A percentile compares a stretch with the other conserved stretches of the same genome.
Conservation (phyloP, 2,888 invertebrate genomes). For the Muschampia plurimacula region DNA sequence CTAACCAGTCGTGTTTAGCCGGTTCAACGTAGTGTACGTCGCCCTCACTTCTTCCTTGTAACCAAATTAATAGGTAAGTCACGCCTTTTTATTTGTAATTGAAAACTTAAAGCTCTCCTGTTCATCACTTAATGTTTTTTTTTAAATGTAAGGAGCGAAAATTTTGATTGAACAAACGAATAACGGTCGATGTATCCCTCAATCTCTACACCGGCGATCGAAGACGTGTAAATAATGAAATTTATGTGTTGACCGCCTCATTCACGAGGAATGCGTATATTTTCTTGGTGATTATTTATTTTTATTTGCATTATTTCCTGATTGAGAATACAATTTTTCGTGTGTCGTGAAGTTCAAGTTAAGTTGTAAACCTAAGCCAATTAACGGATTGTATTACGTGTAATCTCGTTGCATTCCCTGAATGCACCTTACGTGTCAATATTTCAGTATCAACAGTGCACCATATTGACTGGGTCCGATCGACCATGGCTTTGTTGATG, state of each 20-base stretch:
- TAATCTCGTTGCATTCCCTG: conserved; percentile 28
- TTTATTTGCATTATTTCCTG: background rate
- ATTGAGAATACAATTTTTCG: background rate
- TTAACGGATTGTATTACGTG: conserved; percentile 31
- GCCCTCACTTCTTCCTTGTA: conserved; percentile 52
- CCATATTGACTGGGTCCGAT: conserved; percentile 5
- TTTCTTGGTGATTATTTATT: background rate
- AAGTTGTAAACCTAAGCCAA: conserved; percentile 9
- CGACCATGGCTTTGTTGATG: conserved; percentile 19
- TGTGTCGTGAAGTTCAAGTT: conserved; percentile 22
- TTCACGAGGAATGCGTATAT: conserved; percentile 22
- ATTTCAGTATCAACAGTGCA: conserved; percentile 36
- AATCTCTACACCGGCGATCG: conserved; percentile 16
- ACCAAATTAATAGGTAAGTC: conserved; percentile 70
- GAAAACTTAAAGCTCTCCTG: background rate
- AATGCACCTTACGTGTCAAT: conserved; percentile 36
- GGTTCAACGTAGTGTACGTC: conserved; percentile 65
- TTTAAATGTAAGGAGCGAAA: background rate
- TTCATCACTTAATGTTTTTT: background rate
- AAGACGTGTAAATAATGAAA: conserved; percentile 36
- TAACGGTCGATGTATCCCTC: background rate
- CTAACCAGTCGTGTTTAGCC: conserved; percentile 73
- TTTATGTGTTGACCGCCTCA: conserved; percentile 10
- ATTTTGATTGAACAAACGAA: background rate
- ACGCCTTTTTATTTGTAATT: conserved; percentile 43